These are phyloP conservation scores for Antedon mediterranea DNA, from an alignment of 53 echinoderm and acorn worm genomes.

Conservation along the genomic window DNA sequence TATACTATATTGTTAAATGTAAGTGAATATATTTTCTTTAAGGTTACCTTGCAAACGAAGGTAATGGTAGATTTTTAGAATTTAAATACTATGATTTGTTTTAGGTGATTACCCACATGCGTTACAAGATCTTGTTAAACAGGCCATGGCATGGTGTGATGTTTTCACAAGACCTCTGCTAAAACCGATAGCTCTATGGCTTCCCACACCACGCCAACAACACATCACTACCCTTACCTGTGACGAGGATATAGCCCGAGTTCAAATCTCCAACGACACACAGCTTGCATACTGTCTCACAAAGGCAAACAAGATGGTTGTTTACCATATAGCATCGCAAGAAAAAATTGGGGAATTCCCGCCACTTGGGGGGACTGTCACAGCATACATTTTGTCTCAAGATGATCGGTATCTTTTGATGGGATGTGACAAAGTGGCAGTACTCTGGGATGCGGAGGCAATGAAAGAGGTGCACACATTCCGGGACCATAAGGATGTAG, in stretches of 20 bases:
- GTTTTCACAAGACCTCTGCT: constrained; percentile 81
- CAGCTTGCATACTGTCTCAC: constrained; percentile 63
- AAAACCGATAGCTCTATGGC: constrained; percentile 75
- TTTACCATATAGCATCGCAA: constrained; percentile 74
- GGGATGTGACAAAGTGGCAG: constrained; percentile 60
- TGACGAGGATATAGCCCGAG: constrained; percentile 32
- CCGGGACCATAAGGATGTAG: constrained; percentile 51
- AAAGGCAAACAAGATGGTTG: constrained; percentile 39
- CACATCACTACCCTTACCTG: constrained; percentile 54
- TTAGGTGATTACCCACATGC: constrained; percentile 43
- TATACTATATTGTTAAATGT: too few species aligned
- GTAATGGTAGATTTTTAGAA: too few species aligned
- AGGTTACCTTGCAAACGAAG: too few species aligned
- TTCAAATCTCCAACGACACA: constrained; percentile 79
- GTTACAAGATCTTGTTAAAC: constrained; percentile 51
- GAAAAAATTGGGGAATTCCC: constrained; percentile 61
- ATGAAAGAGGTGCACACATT: constrained; percentile 48
- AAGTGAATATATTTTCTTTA: too few species aligned
- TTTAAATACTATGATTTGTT: too few species aligned
- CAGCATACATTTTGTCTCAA: constrained; percentile 47
- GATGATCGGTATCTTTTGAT: constrained; percentile 54
- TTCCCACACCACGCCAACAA: constrained; percentile 63
- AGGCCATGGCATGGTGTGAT: constrained; percentile 91
- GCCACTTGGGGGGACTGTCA: constrained; percentile 38
- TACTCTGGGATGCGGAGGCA: constrained; percentile 62